Conservation (phyloP, 1,140 invertebrate species). For the Dreissena polymorpha region DNA sequence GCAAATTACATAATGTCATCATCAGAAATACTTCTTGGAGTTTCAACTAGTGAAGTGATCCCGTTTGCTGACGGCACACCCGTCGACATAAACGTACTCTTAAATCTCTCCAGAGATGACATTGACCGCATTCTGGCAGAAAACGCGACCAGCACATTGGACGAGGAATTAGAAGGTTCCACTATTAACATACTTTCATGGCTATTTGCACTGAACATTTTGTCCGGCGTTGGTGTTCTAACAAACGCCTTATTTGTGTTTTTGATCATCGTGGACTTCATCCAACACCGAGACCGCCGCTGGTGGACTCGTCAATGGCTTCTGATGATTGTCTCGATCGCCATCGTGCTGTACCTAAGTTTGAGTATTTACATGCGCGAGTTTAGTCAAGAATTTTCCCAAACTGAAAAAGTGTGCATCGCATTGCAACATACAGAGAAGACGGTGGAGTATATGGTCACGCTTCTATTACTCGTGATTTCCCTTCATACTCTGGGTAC, state of each 20-base stretch:
- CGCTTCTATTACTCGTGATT: conserved; percentile 23
- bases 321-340: conserved; percentile 18
- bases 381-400: background rate
- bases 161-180: background rate
- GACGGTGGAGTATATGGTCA: conserved; percentile 38
- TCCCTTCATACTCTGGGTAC: conserved; percentile 27
- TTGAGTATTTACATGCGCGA: conserved; percentile 44
- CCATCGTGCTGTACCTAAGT: conserved; percentile 34
- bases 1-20: no score
- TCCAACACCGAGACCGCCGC: conserved; percentile 18
- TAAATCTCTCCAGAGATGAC: background rate
- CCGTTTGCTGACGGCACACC: no score
- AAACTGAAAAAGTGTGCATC: conserved; percentile 38
- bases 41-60: no score
- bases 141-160: background rate
- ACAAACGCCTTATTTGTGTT: conserved; percentile 38
- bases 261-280: conserved; percentile 47
- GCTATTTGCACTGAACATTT: conserved; percentile 50
- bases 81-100: background rate
- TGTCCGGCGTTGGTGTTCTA: conserved; percentile 42
- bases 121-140: background rate
- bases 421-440: conserved; percentile 48
- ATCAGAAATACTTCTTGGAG: no score
- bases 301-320: conserved; percentile 48
- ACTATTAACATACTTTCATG: background rate